Conservation (phyloP, 37 sponge, comb jelly and placozoan species). For the Halichondria panicea region DNA sequence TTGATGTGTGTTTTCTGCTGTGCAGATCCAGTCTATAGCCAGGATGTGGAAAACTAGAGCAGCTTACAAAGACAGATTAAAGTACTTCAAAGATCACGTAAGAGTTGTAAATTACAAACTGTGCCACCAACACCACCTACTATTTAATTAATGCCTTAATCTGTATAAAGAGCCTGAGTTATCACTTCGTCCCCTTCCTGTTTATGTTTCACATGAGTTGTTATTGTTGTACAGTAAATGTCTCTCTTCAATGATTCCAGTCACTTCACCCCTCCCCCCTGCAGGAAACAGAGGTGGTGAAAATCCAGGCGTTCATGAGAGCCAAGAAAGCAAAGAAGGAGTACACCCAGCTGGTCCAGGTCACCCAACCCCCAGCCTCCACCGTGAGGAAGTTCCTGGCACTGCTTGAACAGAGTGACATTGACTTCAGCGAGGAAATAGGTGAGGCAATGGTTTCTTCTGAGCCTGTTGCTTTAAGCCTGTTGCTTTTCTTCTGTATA, state of each 20-base stretch:
- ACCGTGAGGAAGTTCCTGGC: slow-evolving; percentile 89
- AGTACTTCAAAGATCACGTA: slow-evolving; percentile 70
- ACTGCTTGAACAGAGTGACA: slow-evolving; percentile 96
- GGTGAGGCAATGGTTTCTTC: slow-evolving; percentile 27
- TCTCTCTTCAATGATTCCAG: not conserved
- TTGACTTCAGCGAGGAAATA: slow-evolving; percentile 94
- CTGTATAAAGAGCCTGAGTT: too few relatives aligned
- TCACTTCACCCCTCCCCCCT: not conserved
- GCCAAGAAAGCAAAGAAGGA: slow-evolving; percentile 88
- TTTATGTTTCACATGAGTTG: not conserved
- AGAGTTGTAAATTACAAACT: not conserved
- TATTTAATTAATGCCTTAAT: not conserved
- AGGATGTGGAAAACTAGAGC: slow-evolving; percentile 68
- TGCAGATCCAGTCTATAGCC: slow-evolving; percentile 64
- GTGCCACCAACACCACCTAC: not conserved
- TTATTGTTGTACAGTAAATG: not conserved
- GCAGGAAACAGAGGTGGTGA: slow-evolving; percentile 73
- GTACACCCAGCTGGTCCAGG: slow-evolving; percentile 73
- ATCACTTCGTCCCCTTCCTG: too few relatives aligned
- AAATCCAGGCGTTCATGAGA: slow-evolving; percentile 87
- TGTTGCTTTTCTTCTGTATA: not conserved
- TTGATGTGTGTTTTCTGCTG: not conserved
- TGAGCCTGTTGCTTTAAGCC: not conserved
- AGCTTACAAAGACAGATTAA: slow-evolving; percentile 39
- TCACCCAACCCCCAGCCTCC: slow-evolving; percentile 64